Evolutionary conservation across 2,888 invertebrate genomes (phyloP), one percentile per base, ranked within the genome.

Genomic region (Oligia latruncula): DNA sequence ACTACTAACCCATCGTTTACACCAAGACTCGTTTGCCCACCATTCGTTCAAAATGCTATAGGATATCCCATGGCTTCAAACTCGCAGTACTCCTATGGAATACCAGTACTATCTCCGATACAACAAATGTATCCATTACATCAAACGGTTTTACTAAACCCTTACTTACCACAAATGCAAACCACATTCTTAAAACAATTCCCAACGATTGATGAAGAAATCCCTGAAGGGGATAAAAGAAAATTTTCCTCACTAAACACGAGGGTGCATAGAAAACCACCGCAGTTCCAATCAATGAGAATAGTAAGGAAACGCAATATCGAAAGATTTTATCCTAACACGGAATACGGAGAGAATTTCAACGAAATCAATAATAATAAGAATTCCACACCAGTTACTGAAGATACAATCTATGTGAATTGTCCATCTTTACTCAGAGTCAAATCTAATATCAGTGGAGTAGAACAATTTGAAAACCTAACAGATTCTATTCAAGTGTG

Each of bases 401-500:
- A 94, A 80, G 93, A 94, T 84, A 95, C 93, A 60, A 96, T 97
- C 71, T 97, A 97, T 79, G 97, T 95, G 20, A 97, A 97, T 80
- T 97, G 94, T 90, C 95, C 96, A 1, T 93, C 95, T n/a, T 85
- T 95, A 64, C 91, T 93, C 6, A 94, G 91, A 92, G 90, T 93
- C 1, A 95, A 94, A 82, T 93, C 95, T 8, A 92, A 95, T 85
- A 95, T 96, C 77, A 96, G 96, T 88, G 96, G 95, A 15, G 92
- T 95, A 4, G 96, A 96, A 82, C 91, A 96, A 81, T 98, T 97
- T 92, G 97, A 98, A 92, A 97, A 98, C 91, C 93, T 98, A 77
- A 97, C 97, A 67, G 98, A 98, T 91, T 98, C 98, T 29, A 97
- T 98, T 85, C 98, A 98, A 94, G 97, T 98, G 52, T 97, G 97